Base-by-base conservation (phyloP, 1,140 invertebrate species). In the Maconellicoccus hirsutus region DNA sequence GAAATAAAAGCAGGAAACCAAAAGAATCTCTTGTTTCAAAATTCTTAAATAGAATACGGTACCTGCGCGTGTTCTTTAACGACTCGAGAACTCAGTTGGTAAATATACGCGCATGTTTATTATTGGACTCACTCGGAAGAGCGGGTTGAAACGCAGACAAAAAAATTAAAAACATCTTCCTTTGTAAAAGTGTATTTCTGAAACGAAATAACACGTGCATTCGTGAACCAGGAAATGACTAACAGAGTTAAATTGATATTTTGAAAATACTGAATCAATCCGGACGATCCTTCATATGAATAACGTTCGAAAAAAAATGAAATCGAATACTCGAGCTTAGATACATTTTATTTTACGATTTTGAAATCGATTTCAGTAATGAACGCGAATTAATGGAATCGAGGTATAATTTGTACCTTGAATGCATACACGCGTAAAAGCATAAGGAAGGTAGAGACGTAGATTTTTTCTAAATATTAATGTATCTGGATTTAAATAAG, bases 121-220 rank as follows among this genome's bases (percentile, higher is more conserved):
- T 52, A 52, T 52, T 52, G n/a, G 42, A 52, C 42, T 16, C 6
- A 52, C 6, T 8, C n/a, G 12, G n/a, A 16, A 6, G 6, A 3
- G 10, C 42, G 42, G 42, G 42, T 16, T 52, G 42, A 16, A 19
- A 52, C 12, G 29, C 12, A 52, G 42, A 52, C 10, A 19, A 52
- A 52, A 52, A 52, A 52, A 52, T 52, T 52, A 52, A 52, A 52
- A 52, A 52, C 42, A 52, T 52, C 42, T 52, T 52, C 42, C 42
- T 52, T 52, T 52, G 12, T 52, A 52, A 16, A 52, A 16, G 42
- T 52, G n/a, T 19, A 52, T 52, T 52, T 52, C 3, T 52, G n/a
- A 52, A 16, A 52, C 42, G 42, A 52, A 52, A 52, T 52, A 19
- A 16, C 42, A 52, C 42, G 42, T 52, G 42, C 42, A 16, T 19